Evolutionary conservation across 2,113 vertebrate genomes (phyloP), one percentile per base, ranked within the genome.

Genomic region (Gymnogyps californianus): DNA sequence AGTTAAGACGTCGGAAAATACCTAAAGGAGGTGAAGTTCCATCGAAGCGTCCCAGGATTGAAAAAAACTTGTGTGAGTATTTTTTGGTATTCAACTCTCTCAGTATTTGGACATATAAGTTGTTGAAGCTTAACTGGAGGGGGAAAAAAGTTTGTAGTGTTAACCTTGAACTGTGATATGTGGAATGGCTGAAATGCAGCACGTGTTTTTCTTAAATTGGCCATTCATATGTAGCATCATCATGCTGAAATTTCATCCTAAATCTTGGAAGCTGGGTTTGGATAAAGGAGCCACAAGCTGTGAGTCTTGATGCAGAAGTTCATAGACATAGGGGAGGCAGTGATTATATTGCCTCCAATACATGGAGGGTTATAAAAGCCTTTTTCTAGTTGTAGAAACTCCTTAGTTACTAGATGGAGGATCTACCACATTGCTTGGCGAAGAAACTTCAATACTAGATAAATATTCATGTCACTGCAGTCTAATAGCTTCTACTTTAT

Each of bases 1-100:
- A 99, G 91, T 97, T 99, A 87, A 98, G 98, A 95, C 98, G 98
- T 97, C 98, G 98, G 95, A 99, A 98, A 94, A 98, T 98, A 71
- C 98, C 98, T 49, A 98, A 98, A 93, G 98, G 98, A 97, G 98
- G 98, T 62, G 98, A 98, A 72, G 86, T 98, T 62, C 98, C 98
- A 28, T 85, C 98, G 59, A 99, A 99, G 96, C 98, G 98, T 90
- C 98, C 98, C 93, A 97, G 98, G 59, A 95, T 98, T 61, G 98
- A 99, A 51, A 98, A 98, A 77, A 97, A 98, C 93, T 94, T 98
- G 88, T 58, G 98, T 98, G 92, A 98, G 98, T 98, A 40, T 95
- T 64, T 71, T 74, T 55, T 36, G 34, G 15, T 94, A 36, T 61
- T 85, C 54, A 66, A 2, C 38, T 80, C 21, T 61, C 19, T 16